Evolutionary conservation across 2,888 invertebrate species (phyloP), one percentile per base, ranked within the genome.

Genomic region (Lithophane socia): DNA sequence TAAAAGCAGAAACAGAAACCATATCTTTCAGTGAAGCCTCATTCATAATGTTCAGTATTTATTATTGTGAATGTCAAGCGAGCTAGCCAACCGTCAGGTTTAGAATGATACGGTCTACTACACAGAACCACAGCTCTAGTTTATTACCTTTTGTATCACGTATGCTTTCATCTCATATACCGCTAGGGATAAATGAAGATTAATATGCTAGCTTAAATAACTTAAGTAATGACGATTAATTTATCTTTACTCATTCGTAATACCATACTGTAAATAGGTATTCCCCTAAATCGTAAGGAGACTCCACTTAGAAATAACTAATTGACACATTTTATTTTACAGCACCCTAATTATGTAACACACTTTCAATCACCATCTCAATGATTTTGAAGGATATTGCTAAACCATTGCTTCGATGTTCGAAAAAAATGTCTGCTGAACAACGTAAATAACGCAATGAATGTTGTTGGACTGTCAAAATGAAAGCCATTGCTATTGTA

Each of bases 101-200:
- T 21, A 8, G 29, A 60, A 49, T n/a, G 5, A 12, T 52, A 66
- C 76, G 44, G 76, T 66, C 52, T 76, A 60, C 44, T 66, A 52
- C 52, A 44, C 58, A 52, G 1, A 52, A 1, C 12, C 29, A n/a
- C 42, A 60, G 58, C 1, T 37, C n/a, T 0, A 24, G 74, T 16
- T 18, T 49, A 49, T 47, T 47, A 18, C 9, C 37, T 73, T 63
- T 75, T 54, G 44, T 63, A 54, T 54, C n/a, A n/a, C 10, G 2
- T 18, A 54, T 18, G 52, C 52, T 75, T 44, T 63, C 29, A 54
- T 29, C 18, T 75, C 29, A 18, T 18, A 18, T 10, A 37, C 29
- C 12, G 29, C 12, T 13, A 42, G 29, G 1, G 0, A 47, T 37
- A 18, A 52, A 44, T 54, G 7, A 54, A 47, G 18, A 44, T 73